Percentiles rank a stretch among this genome's conserved stretches.
phyloP scores from a whole-genome alignment of 1,140 invertebrate genomes.

The Drosophila lacertosa region DNA sequence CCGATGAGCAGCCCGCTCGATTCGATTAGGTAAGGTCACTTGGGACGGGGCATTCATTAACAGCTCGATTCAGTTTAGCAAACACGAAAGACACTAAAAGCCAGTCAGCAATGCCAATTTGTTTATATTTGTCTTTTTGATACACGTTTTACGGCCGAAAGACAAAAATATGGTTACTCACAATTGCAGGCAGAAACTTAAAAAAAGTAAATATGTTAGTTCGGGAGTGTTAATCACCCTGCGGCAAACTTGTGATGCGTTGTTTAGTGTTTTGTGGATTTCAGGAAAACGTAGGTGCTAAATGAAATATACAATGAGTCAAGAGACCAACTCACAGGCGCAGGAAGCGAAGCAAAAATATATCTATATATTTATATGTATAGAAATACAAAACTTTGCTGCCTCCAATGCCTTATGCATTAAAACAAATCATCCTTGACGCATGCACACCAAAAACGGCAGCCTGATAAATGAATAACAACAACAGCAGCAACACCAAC shows the following conservation, averaged over 20 bases:
- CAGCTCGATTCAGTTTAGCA: constrained; percentile 22
- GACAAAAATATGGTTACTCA: constrained; percentile 36
- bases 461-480: constrained; percentile 34
- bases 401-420: constrained; percentile 49
- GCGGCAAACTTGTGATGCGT: constrained; percentile 11
- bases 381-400: neutral
- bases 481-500: neutral
- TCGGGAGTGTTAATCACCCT: constrained; percentile 12
- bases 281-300: constrained; percentile 33
- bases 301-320: constrained; percentile 17
- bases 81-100: constrained; percentile 27
- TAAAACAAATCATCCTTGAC: constrained; percentile 78
- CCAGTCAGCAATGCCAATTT: constrained; percentile 42
- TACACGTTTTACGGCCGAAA: constrained; percentile 11
- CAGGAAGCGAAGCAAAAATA: neutral
- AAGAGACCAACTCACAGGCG: neutral
- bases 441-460: constrained; percentile 78
- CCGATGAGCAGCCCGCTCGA: neutral
- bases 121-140: constrained; percentile 31
- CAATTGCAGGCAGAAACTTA: constrained; percentile 18
- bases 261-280: neutral
- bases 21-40: constrained; percentile 70
- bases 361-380: too few species aligned
- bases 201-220: neutral
- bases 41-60: constrained; percentile 43